Percentiles rank a stretch among this genome's conserved stretches.
These are phyloP conservation scores for Eupithecia insigniata DNA, from an alignment of 2,888 invertebrate genomes.

Conservation along the genomic window DNA sequence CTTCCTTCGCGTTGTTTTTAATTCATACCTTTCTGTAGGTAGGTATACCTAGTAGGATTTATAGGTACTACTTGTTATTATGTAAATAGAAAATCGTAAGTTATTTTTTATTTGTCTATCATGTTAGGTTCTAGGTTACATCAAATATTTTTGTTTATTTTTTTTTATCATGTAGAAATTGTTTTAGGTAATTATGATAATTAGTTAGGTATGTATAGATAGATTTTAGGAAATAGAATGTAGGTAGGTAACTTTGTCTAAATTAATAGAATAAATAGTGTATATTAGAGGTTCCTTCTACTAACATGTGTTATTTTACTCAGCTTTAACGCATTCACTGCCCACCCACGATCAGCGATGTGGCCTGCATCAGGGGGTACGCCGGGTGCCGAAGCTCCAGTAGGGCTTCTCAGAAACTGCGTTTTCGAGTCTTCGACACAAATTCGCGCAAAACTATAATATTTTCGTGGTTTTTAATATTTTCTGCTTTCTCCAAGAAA, in stretches of 20 bases:
- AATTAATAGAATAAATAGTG: not conserved
- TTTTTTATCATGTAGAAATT: not conserved
- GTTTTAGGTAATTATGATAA: not conserved
- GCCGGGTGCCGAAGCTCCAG: no score
- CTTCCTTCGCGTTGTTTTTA: not conserved
- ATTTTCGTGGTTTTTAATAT: no score
- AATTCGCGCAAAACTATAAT: no score
- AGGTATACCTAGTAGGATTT: no score
- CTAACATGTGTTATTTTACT: not conserved
- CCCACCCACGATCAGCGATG: no score
- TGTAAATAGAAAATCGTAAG: not conserved
- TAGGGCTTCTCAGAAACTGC: no score
- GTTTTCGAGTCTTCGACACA: no score
- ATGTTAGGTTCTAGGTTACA: not conserved
- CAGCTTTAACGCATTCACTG: no score
- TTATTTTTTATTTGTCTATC: not conserved
- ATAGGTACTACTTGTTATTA: not conserved
- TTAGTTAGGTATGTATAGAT: not conserved
- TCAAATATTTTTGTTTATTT: constrained; percentile 8
- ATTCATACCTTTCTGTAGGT: not conserved
- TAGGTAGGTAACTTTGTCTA: constrained; percentile 2
- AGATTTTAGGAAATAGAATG: not conserved
- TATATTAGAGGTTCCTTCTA: not conserved
- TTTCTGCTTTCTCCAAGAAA: no score
- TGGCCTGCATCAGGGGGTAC: no score